Conservation (phyloP, 1,140 invertebrate species). For the Euglossa dilemma region DNA sequence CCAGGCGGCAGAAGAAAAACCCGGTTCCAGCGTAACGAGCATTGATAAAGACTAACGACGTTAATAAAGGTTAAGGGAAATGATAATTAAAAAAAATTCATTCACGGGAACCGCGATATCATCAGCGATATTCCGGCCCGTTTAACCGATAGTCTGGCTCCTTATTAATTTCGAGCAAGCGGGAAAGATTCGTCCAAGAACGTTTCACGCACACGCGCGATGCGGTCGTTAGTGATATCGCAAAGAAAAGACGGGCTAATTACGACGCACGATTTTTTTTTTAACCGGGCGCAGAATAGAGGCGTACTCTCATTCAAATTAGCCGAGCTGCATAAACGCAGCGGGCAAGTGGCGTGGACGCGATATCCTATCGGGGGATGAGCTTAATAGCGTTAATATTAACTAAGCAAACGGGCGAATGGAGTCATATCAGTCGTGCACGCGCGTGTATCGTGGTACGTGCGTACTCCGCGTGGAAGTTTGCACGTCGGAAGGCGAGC, state of each 20-base stretch:
- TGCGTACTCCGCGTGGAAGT: slow-evolving; percentile 40
- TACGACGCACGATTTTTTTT: slow-evolving; percentile 33
- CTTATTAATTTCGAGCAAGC: neutral
- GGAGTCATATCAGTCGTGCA: slow-evolving; percentile 61
- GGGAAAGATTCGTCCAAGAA: neutral
- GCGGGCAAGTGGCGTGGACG: slow-evolving; percentile 33
- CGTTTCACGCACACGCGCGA: neutral
- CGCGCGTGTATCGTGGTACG: slow-evolving; percentile 29
- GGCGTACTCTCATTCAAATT: slow-evolving; percentile 57
- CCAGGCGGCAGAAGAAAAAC: too few species aligned
- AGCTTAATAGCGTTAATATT: slow-evolving; percentile 70
- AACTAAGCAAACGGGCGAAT: slow-evolving; percentile 69
- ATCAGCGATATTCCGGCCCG: neutral
- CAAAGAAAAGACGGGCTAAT: slow-evolving; percentile 16
- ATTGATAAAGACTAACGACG: neutral
- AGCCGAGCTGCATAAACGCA: slow-evolving; percentile 44
- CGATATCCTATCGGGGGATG: slow-evolving; percentile 64
- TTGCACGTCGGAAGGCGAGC: slow-evolving; percentile 41
- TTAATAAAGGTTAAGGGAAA: neutral
- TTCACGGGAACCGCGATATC: neutral
- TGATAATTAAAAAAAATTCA: neutral
- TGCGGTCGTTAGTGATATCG: too few species aligned
- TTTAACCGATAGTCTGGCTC: neutral
- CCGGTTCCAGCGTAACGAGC: neutral
- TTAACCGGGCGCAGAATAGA: slow-evolving; percentile 5